Conservation (phyloP, 1,140 invertebrate species). For the Wasmannia auropunctata region DNA sequence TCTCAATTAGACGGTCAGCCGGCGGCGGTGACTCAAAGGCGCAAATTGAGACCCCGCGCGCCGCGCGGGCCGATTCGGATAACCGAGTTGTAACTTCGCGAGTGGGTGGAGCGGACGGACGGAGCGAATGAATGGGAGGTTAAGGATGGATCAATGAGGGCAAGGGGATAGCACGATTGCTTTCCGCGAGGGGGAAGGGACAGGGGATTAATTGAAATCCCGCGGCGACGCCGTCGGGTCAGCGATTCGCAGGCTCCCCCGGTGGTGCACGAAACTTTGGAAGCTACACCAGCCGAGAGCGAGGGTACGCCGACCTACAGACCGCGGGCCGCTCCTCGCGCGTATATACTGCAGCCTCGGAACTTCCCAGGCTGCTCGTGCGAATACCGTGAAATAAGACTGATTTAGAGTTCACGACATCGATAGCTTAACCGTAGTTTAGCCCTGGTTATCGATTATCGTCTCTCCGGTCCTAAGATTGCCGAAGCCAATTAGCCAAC, state of each 20-base stretch:
- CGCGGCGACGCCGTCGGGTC: slow-evolving; percentile 78
- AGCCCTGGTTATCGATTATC: slow-evolving; percentile 48
- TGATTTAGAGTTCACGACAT: slow-evolving; percentile 64
- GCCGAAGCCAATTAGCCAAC: background rate
- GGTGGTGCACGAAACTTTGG: slow-evolving; percentile 69
- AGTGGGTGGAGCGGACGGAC: slow-evolving; percentile 66
- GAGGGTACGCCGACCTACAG: slow-evolving; percentile 38
- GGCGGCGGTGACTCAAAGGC: slow-evolving; percentile 21
- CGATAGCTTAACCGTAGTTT: slow-evolving; percentile 62
- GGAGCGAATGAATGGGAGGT: slow-evolving; percentile 73
- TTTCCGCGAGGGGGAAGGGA: slow-evolving; percentile 61
- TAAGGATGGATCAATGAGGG: slow-evolving; percentile 74
- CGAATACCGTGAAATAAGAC: slow-evolving; percentile 63
- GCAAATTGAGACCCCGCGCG: slow-evolving; percentile 60
- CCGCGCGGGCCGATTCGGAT: slow-evolving; percentile 53
- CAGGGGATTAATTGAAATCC: slow-evolving; percentile 80
- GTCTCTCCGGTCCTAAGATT: background rate
- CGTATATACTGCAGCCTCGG: slow-evolving; percentile 57
- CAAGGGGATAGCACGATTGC: slow-evolving; percentile 72
- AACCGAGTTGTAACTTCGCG: slow-evolving; percentile 64
- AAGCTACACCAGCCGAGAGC: slow-evolving; percentile 64
- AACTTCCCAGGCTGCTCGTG: slow-evolving; percentile 62
- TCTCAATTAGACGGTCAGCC: slow-evolving; percentile 2
- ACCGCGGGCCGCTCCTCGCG: slow-evolving; percentile 42
- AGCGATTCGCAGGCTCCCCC: slow-evolving; percentile 74